Evolutionary conservation across 2,888 invertebrate genomes (phyloP), one percentile per base, ranked within the genome.

Genomic region (Cosmia pyralina): DNA sequence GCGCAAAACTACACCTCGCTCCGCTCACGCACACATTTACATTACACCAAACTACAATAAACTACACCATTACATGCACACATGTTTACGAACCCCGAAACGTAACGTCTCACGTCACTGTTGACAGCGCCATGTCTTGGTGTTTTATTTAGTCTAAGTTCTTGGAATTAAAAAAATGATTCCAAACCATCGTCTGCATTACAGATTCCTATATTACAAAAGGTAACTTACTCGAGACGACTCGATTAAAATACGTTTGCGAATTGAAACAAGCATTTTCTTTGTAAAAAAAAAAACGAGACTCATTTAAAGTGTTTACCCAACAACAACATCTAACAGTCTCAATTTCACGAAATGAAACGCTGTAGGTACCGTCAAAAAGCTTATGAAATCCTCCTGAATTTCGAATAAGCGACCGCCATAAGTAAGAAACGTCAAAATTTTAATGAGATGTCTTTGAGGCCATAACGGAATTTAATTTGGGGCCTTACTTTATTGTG

Each of bases 361-460:
- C 55, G 34, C 19, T 44, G 44, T n/a, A n/a, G n/a, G n/a, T 58
- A 28, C 41, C 19, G 7, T 13, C 28, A 58, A 68, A 70, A 69
- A 17, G 44, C 53, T 52, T 46, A 63, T 41, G 52, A 52, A 57
- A 69, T 48, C 60, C 46, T 72, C n/a, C 44, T 72, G 71, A 72
- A 79, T 85, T 79, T 73, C 82, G 69, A 86, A 76, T 74, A 85
- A 66, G 69, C 63, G 60, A 65, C 72, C 73, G 69, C 59, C 55
- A 62, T 75, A 64, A 67, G 69, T 71, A 77, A 85, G 77, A 69
- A 71, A 86, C 71, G 83, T 80, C 85, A 82, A 83, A 81, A 84
- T 84, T 82, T 79, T 82, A 87, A 90, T 84, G 85, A 85, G 84
- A 82, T 82, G 77, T 81, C 85, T 86, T 81, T 86, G 85, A 84